Base-by-base conservation (phyloP, 2,113 vertebrate genomes). In the Xiphias gladius region DNA sequence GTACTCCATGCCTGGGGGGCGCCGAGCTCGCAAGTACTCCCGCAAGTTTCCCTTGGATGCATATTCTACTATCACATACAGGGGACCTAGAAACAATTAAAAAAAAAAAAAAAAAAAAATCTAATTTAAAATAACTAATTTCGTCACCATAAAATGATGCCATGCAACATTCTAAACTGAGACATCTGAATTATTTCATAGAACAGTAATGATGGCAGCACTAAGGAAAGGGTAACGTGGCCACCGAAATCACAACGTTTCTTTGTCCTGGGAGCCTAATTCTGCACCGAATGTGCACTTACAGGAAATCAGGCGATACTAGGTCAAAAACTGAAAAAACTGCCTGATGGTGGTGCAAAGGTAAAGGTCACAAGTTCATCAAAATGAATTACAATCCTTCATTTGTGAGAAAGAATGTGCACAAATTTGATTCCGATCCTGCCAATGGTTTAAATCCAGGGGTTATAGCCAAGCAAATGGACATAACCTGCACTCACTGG, bases 51-150 rank as follows among this genome's bases (percentile, higher is more conserved):
- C 98, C 87, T 99, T 99, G 86, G 98, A 97, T 0, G 98, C 98
- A 0, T 97, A 99, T 68, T 99, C 98, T 83, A 99, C 98, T 0
- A 99, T 97, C 67, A 99, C 98, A 0, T 99, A 99, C 6, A 99
- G 89, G 0, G 98, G 98, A 46, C 98, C 98, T 99, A 88, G 1
- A 73, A 52, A 58, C 2, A 63, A 62, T 20, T 5, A 16, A 28
- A 63, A 54, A 71, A 1, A 14, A 71, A n/a, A n/a, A n/a, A n/a
- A n/a, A n/a, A n/a, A n/a, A n/a, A n/a, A n/a, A n/a, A n/a, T n/a
- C n/a, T n/a, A n/a, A 6, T 48, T 14, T 64, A 28, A 7, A 55
- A 35, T 9, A 8, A 64, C 24, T 24, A 3, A 28, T 37, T 35
- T 52, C 1, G 28, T 32, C 57, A 9, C n/a, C 13, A n/a, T 7